Conservation (phyloP, 2,113 vertebrate genomes). For the Myotis yumanensis region DNA sequence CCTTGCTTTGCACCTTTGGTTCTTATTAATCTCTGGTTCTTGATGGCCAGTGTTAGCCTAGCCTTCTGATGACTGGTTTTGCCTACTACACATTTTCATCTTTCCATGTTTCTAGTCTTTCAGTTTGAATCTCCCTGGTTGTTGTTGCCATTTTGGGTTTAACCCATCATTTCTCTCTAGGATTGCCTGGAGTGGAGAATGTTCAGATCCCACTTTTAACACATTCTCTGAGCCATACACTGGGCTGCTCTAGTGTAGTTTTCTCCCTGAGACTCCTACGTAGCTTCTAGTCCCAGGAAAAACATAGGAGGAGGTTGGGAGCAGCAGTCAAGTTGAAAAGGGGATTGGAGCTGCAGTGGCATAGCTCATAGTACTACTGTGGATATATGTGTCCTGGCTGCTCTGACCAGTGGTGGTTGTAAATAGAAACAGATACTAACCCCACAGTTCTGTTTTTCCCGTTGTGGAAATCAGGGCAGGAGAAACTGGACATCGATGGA, state of each 20-base stretch:
- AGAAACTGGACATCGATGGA: not conserved
- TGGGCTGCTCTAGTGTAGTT: not conserved
- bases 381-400: rapidly evolving
- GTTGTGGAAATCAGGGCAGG: not conserved
- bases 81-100: not conserved
- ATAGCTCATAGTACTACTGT: rapidly evolving
- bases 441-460: not conserved
- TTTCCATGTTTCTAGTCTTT: not conserved
- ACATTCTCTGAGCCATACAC: not conserved
- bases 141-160: not conserved
- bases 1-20: not conserved
- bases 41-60: not conserved
- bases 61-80: not conserved
- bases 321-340: not conserved
- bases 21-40: not conserved
- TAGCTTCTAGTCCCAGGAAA: not conserved
- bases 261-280: not conserved
- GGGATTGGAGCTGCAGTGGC: not conserved
- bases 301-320: not conserved
- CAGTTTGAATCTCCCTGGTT: not conserved
- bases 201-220: not conserved
- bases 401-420: not conserved
- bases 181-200: not conserved
- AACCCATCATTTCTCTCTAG: not conserved
- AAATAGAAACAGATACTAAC: not conserved